Conservation (phyloP, 2,113 vertebrate species). For the Chrysochloris asiatica region DNA sequence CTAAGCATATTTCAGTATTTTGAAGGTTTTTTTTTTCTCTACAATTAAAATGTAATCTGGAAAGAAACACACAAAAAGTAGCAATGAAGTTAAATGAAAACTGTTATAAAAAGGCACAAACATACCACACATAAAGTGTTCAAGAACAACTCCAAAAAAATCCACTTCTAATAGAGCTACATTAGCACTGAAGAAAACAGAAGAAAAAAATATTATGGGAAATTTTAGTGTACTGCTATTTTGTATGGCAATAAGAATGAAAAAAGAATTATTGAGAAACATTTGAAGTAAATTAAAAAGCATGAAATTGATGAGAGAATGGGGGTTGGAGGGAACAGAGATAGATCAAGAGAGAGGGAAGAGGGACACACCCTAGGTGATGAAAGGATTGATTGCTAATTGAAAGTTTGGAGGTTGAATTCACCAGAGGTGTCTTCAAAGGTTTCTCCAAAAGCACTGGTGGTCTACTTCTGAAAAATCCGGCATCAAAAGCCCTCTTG, state of each 20-base stretch:
- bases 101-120: constrained; percentile 1
- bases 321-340: neutral
- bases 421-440: neutral
- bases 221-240: neutral
- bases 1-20: neutral
- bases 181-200: neutral
- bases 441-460: neutral
- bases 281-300: neutral
- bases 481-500: neutral
- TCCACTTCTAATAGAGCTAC: neutral
- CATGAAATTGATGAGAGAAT: neutral
- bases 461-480: neutral
- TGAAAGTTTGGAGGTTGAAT: neutral
- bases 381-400: neutral
- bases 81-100: neutral
- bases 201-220: neutral
- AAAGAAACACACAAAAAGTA: constrained; percentile 11
- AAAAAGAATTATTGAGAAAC: neutral
- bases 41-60: neutral
- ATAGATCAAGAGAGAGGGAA: neutral
- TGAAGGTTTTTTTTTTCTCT: neutral
- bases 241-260: neutral
- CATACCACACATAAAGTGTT: neutral
- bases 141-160: neutral
- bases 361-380: neutral